A percentile compares a stretch with the other conserved stretches of the same genome.
phyloP scores from a whole-genome alignment of 2,113 vertebrate species.

The Labeo catla region DNA sequence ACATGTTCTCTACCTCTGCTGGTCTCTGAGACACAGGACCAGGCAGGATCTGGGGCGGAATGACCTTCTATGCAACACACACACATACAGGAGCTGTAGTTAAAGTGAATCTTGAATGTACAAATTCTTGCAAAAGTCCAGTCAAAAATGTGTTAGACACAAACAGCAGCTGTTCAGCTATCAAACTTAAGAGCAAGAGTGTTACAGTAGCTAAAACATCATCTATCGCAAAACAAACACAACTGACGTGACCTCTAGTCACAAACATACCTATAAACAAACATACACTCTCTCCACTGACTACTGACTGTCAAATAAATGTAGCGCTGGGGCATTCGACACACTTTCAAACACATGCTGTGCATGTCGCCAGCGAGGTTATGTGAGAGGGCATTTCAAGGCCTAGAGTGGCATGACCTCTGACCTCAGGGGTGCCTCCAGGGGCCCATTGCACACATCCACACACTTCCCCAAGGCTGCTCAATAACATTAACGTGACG shows the following conservation, averaged over 20 bases:
- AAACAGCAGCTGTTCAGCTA: background rate
- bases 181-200: background rate
- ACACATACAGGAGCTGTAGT: background rate
- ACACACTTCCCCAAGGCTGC: slow-evolving; percentile 63
- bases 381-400: slow-evolving; percentile 54
- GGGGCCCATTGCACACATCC: slow-evolving; percentile 68
- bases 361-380: slow-evolving; percentile 43
- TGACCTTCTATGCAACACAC: slow-evolving; percentile 16
- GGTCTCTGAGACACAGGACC: background rate
- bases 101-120: too few species aligned
- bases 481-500: slow-evolving; percentile 61
- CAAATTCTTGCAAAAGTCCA: too few species aligned
- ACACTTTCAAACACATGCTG: slow-evolving; percentile 24
- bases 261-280: background rate
- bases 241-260: background rate
- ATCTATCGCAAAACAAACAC: slow-evolving; percentile 9
- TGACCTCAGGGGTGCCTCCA: slow-evolving; percentile 60
- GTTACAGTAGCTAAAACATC: background rate
- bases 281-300: background rate
- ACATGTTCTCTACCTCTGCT: background rate
- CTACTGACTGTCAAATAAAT: background rate
- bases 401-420: slow-evolving; percentile 58
- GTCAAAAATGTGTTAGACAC: background rate
- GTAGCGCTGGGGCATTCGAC: background rate
- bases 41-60: slow-evolving; percentile 7